Conservation (phyloP, 2,797 vertebrate genomes). For the Eulemur rubriventer region DNA sequence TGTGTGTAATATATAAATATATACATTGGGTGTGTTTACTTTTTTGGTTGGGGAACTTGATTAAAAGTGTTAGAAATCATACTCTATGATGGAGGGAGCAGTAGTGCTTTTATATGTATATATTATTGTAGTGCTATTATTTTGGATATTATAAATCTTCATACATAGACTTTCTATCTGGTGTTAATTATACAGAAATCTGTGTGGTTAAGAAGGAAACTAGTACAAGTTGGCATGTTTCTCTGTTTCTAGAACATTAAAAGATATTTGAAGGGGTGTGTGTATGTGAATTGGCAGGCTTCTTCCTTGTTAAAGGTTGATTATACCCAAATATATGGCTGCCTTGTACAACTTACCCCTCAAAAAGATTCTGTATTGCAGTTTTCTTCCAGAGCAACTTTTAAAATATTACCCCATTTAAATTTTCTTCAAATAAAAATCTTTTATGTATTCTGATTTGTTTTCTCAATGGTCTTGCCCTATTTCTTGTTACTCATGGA, state of each 20-base stretch:
- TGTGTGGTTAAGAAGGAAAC: background rate
- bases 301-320: background rate
- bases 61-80: background rate
- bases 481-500: background rate
- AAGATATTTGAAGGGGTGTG: background rate
- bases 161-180: background rate
- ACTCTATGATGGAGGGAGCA: background rate
- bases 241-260: background rate
- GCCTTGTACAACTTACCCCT: background rate
- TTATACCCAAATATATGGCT: background rate
- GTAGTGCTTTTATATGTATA: background rate
- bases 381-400: conserved; percentile 24
- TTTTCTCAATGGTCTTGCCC: background rate
- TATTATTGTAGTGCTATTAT: background rate
- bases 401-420: background rate
- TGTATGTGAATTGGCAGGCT: background rate
- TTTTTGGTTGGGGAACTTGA: background rate
- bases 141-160: background rate
- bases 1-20: background rate
- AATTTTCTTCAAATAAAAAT: conserved; percentile 46
- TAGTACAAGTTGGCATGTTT: background rate
- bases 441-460: background rate
- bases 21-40: background rate
- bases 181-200: background rate
- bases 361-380: conserved; percentile 20